A percentile compares a stretch with the other conserved stretches of the same genome.
Conservation (phyloP, 1,140 invertebrate species). For the Diorhabda carinulata region DNA sequence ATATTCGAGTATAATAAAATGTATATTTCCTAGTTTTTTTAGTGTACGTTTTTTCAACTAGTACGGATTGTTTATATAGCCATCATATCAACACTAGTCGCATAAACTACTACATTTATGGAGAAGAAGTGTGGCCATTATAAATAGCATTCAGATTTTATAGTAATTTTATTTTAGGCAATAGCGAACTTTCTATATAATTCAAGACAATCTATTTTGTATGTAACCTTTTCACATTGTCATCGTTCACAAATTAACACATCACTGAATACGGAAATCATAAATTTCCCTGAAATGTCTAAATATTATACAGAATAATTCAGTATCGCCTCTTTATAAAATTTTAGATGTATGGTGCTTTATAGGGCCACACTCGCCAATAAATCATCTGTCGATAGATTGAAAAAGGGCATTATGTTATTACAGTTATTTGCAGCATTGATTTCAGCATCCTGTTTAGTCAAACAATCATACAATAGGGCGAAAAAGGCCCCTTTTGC, state of each 20-base stretch:
- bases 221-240: background rate
- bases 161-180: too few species aligned
- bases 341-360: constrained; percentile 22
- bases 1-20: too few species aligned
- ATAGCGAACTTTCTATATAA: too few species aligned
- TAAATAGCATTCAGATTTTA: too few species aligned
- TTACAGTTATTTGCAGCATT: constrained; percentile 41
- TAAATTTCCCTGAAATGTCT: constrained; percentile 39
- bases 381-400: constrained; percentile 42
- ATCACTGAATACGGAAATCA: constrained; percentile 36
- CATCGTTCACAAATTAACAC: constrained; percentile 32
- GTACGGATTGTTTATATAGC: too few species aligned
- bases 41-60: too few species aligned
- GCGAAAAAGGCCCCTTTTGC: constrained; percentile 25
- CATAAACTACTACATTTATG: too few species aligned
- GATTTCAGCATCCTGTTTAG: constrained; percentile 43
- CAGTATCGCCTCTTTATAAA: constrained; percentile 35
- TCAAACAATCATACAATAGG: constrained; percentile 38
- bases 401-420: constrained; percentile 38
- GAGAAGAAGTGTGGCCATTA: too few species aligned
- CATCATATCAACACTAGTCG: too few species aligned
- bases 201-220: too few species aligned
- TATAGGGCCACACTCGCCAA: constrained; percentile 32
- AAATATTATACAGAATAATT: constrained; percentile 39
- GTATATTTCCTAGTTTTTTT: too few species aligned